phyloP scores from a whole-genome alignment of 53 echinoderm and acorn worm species.

The Paracentrotus lividus region DNA sequence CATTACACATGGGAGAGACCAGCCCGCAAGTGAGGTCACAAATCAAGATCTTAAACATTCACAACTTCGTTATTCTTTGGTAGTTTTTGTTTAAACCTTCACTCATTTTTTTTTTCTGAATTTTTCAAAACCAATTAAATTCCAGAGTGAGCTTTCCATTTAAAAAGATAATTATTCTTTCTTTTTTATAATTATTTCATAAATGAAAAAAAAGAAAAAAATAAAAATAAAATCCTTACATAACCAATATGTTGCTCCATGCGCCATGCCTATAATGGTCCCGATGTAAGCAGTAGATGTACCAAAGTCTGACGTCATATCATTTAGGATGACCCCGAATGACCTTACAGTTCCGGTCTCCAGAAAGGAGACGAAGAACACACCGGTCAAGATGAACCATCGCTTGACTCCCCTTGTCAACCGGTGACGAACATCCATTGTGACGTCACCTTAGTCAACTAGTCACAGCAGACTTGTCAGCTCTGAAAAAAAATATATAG shows the following conservation, averaged over 20 bases:
- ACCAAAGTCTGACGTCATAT: constrained; percentile 67
- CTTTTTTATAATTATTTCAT: too few species aligned
- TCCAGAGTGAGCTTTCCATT: too few species aligned
- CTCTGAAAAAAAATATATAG: neutral
- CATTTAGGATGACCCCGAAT: constrained; percentile 66
- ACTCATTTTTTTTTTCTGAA: too few species aligned
- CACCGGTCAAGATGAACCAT: constrained; percentile 66
- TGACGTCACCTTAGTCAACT: constrained; percentile 37
- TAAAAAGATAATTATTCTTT: too few species aligned
- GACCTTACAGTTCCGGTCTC: constrained; percentile 69
- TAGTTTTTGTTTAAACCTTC: too few species aligned
- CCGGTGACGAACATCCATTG: constrained; percentile 55
- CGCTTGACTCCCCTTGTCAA: constrained; percentile 56
- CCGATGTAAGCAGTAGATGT: constrained; percentile 63
- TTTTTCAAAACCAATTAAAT: too few species aligned
- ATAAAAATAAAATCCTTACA: neutral
- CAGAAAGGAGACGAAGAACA: constrained; percentile 66
- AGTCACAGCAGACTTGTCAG: neutral
- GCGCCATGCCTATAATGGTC: constrained; percentile 67
- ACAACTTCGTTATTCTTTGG: too few species aligned
- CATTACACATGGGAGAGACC: too few species aligned
- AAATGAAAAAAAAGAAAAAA: neutral
- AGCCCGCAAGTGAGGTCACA: too few species aligned
- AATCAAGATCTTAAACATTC: too few species aligned
- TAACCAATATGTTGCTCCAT: constrained; percentile 63